Evolutionary conservation across 2,797 vertebrate species (phyloP).

Genomic region (Acestrorhynchus altus): DNA sequence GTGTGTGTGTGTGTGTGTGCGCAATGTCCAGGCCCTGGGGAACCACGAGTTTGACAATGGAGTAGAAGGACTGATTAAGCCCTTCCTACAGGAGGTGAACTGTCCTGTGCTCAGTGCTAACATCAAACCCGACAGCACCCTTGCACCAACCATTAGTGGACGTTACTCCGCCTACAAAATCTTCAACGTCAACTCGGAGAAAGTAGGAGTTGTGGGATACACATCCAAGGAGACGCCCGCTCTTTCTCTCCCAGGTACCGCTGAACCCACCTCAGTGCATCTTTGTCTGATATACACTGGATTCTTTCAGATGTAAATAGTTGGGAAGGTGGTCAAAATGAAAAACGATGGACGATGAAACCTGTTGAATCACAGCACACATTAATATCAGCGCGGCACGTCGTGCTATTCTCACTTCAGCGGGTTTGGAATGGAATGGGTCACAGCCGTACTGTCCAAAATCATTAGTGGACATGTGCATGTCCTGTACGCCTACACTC

Average conservation of each 20-base stretch:
- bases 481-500: too few species aligned
- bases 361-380: too few species aligned
- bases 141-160: constrained; percentile 75
- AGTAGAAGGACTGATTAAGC: constrained; percentile 84
- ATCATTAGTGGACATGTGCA: too few species aligned
- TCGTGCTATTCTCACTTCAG: too few species aligned
- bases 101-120: constrained; percentile 89
- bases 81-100: constrained; percentile 80
- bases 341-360: too few species aligned
- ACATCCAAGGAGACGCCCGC: constrained; percentile 87
- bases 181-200: constrained; percentile 73
- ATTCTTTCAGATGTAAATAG: too few species aligned
- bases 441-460: too few species aligned
- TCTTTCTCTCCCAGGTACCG: constrained; percentile 86
- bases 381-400: too few species aligned
- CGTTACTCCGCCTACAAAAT: constrained; percentile 79
- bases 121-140: constrained; percentile 72
- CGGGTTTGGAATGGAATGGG: too few species aligned
- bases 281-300: too few species aligned
- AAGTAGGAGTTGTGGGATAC: constrained; percentile 90
- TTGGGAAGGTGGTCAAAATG: too few species aligned
- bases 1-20: background rate
- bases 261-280: background rate
- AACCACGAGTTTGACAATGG: constrained; percentile 97
- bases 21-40: constrained; percentile 89